phyloP scores from a whole-genome alignment of 1,140 invertebrate genomes.

The Leptinotarsa lineolata region DNA sequence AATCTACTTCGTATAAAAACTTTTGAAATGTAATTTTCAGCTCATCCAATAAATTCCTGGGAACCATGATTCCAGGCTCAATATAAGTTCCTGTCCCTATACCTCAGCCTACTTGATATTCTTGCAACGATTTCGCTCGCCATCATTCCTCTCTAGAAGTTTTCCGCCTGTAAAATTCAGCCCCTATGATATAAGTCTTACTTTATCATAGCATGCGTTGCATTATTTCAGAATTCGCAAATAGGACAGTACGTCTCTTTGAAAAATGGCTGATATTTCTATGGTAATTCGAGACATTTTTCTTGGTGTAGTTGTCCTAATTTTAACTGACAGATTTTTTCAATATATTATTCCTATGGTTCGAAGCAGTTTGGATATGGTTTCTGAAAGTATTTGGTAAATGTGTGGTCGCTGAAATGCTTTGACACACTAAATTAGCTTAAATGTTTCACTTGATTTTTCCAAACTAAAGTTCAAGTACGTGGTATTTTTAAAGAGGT shows the following conservation, averaged over 20 bases:
- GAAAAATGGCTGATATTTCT: constrained; percentile 15
- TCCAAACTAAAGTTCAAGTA: no score
- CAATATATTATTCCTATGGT: no score
- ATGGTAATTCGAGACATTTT: constrained; percentile 13
- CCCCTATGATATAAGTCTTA: constrained; percentile 51
- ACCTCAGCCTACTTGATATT: constrained; percentile 50
- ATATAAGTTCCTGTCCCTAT: constrained; percentile 42
- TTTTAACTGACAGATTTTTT: not conserved
- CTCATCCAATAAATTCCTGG: constrained; percentile 27
- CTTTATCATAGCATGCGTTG: constrained; percentile 29
- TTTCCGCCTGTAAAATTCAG: constrained; percentile 54
- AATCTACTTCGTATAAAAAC: no score
- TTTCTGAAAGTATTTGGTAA: no score
- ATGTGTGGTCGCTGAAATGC: no score
- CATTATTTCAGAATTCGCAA: constrained; percentile 28
- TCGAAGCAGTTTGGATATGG: no score
- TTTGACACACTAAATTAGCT: no score
- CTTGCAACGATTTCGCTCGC: constrained; percentile 52
- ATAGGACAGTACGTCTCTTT: constrained; percentile 16
- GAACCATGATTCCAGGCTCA: constrained; percentile 25
- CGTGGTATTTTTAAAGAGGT: no score
- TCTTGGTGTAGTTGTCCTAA: not conserved
- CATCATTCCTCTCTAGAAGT: constrained; percentile 53
- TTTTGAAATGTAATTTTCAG: constrained; percentile 21
- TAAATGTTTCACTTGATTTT: no score